These are phyloP conservation scores for Meteorus sp. DNA, from an alignment of 1,140 invertebrate genomes.

Conservation along the genomic window DNA sequence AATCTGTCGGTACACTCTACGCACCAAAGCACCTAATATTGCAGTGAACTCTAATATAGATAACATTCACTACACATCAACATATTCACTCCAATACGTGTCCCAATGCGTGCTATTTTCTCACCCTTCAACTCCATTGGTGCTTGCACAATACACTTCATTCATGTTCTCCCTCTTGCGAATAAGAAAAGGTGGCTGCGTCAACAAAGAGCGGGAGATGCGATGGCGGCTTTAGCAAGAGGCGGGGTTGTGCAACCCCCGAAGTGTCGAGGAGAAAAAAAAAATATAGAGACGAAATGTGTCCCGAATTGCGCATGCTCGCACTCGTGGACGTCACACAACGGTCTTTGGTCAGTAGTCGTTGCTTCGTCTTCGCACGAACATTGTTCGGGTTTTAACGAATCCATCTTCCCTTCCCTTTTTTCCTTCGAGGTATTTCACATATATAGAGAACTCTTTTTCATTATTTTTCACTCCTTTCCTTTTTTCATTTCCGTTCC, in stretches of 20 bases:
- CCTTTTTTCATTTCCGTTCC: neutral
- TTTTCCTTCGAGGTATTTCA: conserved; percentile 7
- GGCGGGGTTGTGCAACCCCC: conserved; percentile 20
- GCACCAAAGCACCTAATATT: no score
- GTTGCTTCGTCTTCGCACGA: conserved; percentile 8
- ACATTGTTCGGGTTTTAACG: neutral
- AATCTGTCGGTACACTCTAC: no score
- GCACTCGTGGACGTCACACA: conserved; percentile 22
- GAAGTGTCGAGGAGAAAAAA: no score
- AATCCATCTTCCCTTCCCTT: neutral
- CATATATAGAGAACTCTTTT: no score
- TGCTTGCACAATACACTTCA: no score
- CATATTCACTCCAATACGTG: no score
- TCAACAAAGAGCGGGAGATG: neutral
- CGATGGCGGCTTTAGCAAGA: neutral
- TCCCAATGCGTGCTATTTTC: no score
- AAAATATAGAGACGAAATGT: conserved; percentile 3
- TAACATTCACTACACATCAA: no score
- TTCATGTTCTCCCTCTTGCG: no score
- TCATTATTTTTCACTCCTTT: conserved; percentile 7
- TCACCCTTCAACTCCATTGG: no score
- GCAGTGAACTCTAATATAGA: no score
- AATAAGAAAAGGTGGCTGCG: neutral
- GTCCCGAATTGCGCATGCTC: conserved; percentile 17
- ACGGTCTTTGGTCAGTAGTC: conserved; percentile 15